These are phyloP conservation scores for Larimichthys crocea DNA, from an alignment of 2,113 vertebrate species.

Conservation along the genomic window DNA sequence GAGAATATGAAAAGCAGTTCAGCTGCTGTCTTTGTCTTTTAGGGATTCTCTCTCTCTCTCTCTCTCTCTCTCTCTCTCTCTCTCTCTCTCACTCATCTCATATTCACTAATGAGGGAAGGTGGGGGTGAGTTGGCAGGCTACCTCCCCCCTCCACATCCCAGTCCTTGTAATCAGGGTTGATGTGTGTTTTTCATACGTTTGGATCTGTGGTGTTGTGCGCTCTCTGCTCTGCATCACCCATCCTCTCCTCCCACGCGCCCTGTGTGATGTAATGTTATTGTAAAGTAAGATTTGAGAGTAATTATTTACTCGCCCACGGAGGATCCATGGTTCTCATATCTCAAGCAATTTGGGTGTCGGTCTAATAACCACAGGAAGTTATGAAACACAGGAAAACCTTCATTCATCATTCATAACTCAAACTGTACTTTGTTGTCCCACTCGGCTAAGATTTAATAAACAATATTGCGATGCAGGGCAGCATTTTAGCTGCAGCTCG, in stretches of 20 bases:
- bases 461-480: conserved; percentile 60
- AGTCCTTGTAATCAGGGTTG: conserved; percentile 45
- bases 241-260: neutral
- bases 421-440: conserved; percentile 46
- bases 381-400: conserved; percentile 60
- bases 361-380: conserved; percentile 61
- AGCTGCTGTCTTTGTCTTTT: conserved; percentile 12
- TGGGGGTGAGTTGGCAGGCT: neutral
- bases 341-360: conserved; percentile 40
- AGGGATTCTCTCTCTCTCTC: neutral
- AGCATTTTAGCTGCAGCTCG: conserved; percentile 18
- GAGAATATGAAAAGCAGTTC: conserved; percentile 10
- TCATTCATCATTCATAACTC: conserved; percentile 61
- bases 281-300: conserved; percentile 56
- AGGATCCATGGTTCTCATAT: conserved; percentile 37
- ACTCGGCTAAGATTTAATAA: conserved; percentile 65
- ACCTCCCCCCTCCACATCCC: too few relatives aligned
- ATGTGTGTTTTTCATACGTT: conserved; percentile 34
- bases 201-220: neutral
- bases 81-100: neutral
- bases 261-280: conserved; percentile 52
- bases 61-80: neutral
- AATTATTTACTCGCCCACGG: conserved; percentile 54
- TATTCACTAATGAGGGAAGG: conserved; percentile 49
- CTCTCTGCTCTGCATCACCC: neutral